phyloP scores from a whole-genome alignment of 35 echinoderm and acorn worm species.

The Chiridota heheva region DNA sequence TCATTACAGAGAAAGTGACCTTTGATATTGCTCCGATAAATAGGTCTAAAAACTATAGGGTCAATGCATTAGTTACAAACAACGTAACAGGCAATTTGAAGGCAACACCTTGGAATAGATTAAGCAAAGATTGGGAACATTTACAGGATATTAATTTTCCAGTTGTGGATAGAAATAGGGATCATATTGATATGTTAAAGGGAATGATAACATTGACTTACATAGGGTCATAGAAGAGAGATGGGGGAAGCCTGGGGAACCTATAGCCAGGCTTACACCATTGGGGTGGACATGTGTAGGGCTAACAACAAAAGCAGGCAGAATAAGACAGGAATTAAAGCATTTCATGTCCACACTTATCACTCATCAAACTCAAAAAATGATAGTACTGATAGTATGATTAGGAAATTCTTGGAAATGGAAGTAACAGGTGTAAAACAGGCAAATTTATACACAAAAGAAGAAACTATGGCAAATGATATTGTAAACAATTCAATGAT shows the following conservation, averaged over 20 bases:
- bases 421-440: slow-evolving; percentile 26
- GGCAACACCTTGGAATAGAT: slow-evolving; percentile 18
- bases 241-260: slow-evolving; percentile 37
- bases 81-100: slow-evolving; percentile 52
- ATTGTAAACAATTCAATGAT: slow-evolving; percentile 17
- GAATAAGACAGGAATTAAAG: background rate
- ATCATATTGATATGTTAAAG: slow-evolving; percentile 50
- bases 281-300: slow-evolving; percentile 54
- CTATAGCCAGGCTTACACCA: slow-evolving; percentile 50
- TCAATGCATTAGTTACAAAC: slow-evolving; percentile 44
- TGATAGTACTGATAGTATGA: background rate
- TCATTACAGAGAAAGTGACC: slow-evolving; percentile 17
- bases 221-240: slow-evolving; percentile 40
- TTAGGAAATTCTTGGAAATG: slow-evolving; percentile 42
- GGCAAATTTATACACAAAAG: slow-evolving; percentile 6
- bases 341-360: slow-evolving; percentile 39
- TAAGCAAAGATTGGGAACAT: slow-evolving; percentile 25
- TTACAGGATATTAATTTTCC: slow-evolving; percentile 23
- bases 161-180: slow-evolving; percentile 6
- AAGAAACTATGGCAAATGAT: slow-evolving; percentile 24
- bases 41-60: background rate
- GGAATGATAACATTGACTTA: slow-evolving; percentile 15
- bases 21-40: slow-evolving; percentile 4
- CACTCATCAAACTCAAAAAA: background rate
- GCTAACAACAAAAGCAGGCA: slow-evolving; percentile 36